Evolutionary conservation across 1,140 invertebrate genomes (phyloP), one percentile per base, ranked within the genome.

Genomic region (Drosophila pandora): DNA sequence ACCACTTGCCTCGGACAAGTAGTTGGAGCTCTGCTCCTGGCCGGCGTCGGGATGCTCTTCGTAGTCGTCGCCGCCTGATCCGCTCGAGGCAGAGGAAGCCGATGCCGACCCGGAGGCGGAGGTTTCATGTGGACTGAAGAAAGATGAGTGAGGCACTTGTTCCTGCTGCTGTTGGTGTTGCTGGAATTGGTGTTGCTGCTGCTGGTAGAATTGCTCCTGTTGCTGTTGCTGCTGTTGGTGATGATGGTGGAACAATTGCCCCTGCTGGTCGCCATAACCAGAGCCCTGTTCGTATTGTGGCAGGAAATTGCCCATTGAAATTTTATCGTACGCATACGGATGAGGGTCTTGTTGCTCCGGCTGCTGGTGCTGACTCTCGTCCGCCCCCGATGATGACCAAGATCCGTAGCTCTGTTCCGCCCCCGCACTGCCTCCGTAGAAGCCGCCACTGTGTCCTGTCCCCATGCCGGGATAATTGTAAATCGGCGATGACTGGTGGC

Each of bases 251-350:
- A 30, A 61, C 7, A 45, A 69, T 6, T 62, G 65, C 10, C 22
- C 47, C 32, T 63, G 71, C 2, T 76, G 74, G n/a, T 54, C 71
- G 21, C 74, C 63, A 5, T 90, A 90, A n/a, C 72, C 88, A 6
- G 73, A 57, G 43, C 68, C 71, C 10, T 81, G 70, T 41, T 81
- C 82, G 55, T 90, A 91, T 61, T 83, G 79, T 23, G 88, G 83
- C 37, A 83, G 73, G 88, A 87, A 90, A 76, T 83, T 87, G 2
- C 87, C 85, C 78, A 80, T 72, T 34, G 87, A 90, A 59, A 90
- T 90, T 83, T 90, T 90, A 67, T 90, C 85, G 57, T 78, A 87
- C 21, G 76, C 74, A 55, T 75, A 74, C 41, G 70, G 59, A 54
- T 68, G 61, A 34, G 61, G 54, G n/a, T 47, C 48, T 48, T 84